These are phyloP conservation scores for Bothrops alternatus DNA, from an alignment of 2,797 vertebrate species.

Conservation along the genomic window DNA sequence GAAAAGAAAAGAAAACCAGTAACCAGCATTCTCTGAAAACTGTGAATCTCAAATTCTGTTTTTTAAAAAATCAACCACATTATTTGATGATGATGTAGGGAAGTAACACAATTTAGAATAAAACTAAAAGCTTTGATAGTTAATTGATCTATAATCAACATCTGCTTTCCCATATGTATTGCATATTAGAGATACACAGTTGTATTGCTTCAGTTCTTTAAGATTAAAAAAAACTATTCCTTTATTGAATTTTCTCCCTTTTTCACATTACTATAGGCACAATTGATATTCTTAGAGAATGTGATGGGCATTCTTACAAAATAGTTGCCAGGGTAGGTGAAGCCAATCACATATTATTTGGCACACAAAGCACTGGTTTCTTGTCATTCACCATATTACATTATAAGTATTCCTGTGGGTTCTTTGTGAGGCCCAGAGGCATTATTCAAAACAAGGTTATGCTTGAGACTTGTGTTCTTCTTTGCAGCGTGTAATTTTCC, in stretches of 20 bases:
- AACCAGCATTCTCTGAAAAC: background rate
- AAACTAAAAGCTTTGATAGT: background rate
- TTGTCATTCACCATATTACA: background rate
- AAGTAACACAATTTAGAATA: background rate
- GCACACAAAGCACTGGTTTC: background rate
- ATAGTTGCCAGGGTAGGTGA: background rate
- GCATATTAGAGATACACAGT: background rate
- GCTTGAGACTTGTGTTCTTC: background rate
- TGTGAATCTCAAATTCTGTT: background rate
- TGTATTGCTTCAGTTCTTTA: background rate
- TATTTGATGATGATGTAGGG: background rate
- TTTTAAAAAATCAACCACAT: background rate
- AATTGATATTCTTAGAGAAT: background rate
- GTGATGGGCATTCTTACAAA: background rate
- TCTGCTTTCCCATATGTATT: background rate
- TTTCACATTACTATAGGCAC: background rate
- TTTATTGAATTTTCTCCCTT: background rate
- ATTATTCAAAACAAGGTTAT: background rate
- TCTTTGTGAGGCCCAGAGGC: background rate
- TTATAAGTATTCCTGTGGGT: background rate
- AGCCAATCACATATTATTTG: background rate
- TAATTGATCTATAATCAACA: background rate
- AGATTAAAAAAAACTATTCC: background rate
- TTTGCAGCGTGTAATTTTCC: background rate
- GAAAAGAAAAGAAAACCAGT: background rate